A percentile compares a stretch with the other conserved stretches of the same genome.
phyloP scores from a whole-genome alignment of 2,888 invertebrate genomes.

The Pachliopta kotzebuea region DNA sequence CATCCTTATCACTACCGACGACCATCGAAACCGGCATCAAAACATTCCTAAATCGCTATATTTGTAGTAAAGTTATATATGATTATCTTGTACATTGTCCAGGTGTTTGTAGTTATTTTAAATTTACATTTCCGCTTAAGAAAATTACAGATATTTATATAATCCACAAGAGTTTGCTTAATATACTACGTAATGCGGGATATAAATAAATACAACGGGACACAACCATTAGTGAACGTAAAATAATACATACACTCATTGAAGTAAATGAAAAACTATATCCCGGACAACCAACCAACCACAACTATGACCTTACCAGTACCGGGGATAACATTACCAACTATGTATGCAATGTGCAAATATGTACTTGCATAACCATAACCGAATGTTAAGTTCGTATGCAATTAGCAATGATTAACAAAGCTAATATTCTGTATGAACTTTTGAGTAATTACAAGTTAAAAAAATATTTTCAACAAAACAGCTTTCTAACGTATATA shows the following conservation, averaged over 20 bases:
- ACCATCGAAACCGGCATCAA: not conserved
- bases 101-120: slow-evolving; percentile 60
- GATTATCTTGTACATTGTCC: slow-evolving; percentile 60
- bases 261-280: slow-evolving; percentile 21
- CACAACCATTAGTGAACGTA: slow-evolving; percentile 74
- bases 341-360: not conserved
- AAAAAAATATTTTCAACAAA: no score
- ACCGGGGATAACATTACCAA: not conserved
- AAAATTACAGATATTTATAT: slow-evolving; percentile 30
- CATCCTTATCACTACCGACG: not conserved
- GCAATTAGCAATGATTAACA: not conserved
- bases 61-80: slow-evolving; percentile 28
- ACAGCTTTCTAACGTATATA: no score
- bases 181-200: no score
- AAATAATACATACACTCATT: slow-evolving; percentile 10
- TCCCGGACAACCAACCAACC: slow-evolving; percentile 14
- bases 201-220: slow-evolving; percentile 35
- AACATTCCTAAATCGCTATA: slow-evolving; percentile 1
- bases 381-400: slow-evolving; percentile 5
- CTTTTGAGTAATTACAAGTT: no score
- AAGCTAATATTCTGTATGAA: not conserved
- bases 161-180: no score
- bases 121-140: slow-evolving; percentile 50
- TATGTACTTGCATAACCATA: slow-evolving; percentile 21
- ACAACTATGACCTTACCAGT: not conserved